Base-by-base conservation (phyloP, 1,140 invertebrate species). In the Spodoptera frugiperda region DNA sequence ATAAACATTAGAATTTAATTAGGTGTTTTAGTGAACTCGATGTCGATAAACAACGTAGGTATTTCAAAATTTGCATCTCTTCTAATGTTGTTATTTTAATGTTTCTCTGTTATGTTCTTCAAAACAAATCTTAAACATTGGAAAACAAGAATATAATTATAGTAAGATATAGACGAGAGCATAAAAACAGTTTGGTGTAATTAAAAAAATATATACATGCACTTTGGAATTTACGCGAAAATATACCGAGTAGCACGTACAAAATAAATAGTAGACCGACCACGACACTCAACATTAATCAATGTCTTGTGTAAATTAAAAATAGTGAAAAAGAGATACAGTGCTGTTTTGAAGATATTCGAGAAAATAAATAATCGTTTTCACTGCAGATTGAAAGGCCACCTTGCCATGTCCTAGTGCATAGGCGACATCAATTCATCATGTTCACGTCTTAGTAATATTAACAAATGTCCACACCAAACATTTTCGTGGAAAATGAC, bases 381-480 rank as follows among this genome's bases (percentile, higher is more conserved):
- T 61, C 33, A n/a, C 4, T 61, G 33, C 57, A 61, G 57, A 61
- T 17, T 39, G 57, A 17, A 44, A 44, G n/a, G n/a, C n/a, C 33
- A 10, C 30, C 57, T 30, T 25, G 30, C 33, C 33, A 25, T 30
- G 9, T 39, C 33, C 33, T 39, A n/a, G 11, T 17, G 33, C 33
- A 10, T 44, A 44, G 39, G 39, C n/a, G 57, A 61, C 10, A 39
- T 61, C 30, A 15, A 61, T 61, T 61, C 33, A 61, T 61, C 57
- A 61, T 61, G n/a, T 61, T 44, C 57, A 39, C 30, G 57, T 61
- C 57, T 44, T 44, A n/a, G n/a, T n/a, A 33, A 44, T 61, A 65
- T 49, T 46, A 46, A 46, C 61, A 48, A 63, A 63, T 65, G 61
- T 65, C 46, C 61, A 59, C 44, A 48, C 61, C 61, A 21, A 48